Evolutionary conservation across 2,797 vertebrate species (phyloP).

Genomic region (Adelosebastes latens): DNA sequence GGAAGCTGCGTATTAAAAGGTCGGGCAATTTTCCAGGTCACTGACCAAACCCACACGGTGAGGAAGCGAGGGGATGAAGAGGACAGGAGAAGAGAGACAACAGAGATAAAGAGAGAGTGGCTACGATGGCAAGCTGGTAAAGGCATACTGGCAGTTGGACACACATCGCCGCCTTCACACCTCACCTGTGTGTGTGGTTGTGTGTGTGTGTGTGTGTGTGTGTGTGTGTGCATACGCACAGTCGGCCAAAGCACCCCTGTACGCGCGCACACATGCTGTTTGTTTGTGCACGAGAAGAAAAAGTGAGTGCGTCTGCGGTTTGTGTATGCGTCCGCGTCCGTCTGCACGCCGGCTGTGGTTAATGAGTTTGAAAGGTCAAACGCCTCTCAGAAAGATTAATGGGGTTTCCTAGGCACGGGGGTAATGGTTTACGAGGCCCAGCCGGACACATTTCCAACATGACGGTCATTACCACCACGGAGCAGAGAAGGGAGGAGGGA

Average conservation of each 20-base stretch:
- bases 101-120: not conserved
- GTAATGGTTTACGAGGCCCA: slow-evolving; percentile 66
- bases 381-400: slow-evolving; percentile 80
- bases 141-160: slow-evolving; percentile 50
- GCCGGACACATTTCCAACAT: slow-evolving; percentile 66
- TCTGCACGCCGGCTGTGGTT: slow-evolving; percentile 57
- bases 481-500: slow-evolving; percentile 24
- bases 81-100: slow-evolving; percentile 33
- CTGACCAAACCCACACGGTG: slow-evolving; percentile 65
- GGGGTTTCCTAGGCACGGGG: slow-evolving; percentile 63
- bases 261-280: not conserved
- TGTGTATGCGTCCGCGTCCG: slow-evolving; percentile 30
- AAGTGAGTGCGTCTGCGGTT: not conserved
- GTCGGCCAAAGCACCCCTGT: not conserved
- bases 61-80: slow-evolving; percentile 42
- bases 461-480: slow-evolving; percentile 49
- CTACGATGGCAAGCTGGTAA: slow-evolving; percentile 40
- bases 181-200: slow-evolving; percentile 11
- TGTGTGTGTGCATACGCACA: not conserved
- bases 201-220: not conserved
- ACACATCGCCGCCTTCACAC: slow-evolving; percentile 19
- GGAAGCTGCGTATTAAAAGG: slow-evolving; percentile 80
- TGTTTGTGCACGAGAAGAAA: slow-evolving; percentile 2
- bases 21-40: slow-evolving; percentile 83
- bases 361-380: slow-evolving; percentile 87